Evolutionary conservation across 2,888 invertebrate genomes (phyloP), one percentile per base, ranked within the genome.

Genomic region (Bugula neritina): DNA sequence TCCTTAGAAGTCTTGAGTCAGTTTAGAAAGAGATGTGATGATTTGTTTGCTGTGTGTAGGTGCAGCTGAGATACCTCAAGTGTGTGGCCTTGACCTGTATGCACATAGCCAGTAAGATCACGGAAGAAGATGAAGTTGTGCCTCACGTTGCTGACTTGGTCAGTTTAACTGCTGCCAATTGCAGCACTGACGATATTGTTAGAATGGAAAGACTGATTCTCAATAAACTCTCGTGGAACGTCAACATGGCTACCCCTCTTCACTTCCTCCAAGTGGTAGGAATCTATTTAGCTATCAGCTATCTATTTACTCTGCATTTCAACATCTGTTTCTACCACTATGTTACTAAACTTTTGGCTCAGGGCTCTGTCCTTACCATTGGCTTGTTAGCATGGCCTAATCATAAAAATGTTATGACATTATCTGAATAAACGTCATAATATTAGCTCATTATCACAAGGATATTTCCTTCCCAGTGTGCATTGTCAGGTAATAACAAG

Each of bases 21-120:
- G n/a, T n/a, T n/a, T n/a, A 17, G 17, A 43, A 43, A 17, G 43
- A 10, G 43, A 43, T 10, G 43, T 43, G 17, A 17, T 43, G 27
- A 17, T 5, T 5, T 17, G 69, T 69, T 3, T 31, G 23, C 23
- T 31, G 13, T 69, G 58, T 71, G 29, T 75, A 84, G 83, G 83
- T 81, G 72, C 80, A 79, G 58, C 79, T 81, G 71, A 92, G 91
- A 83, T 92, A 93, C 85, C 89, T 94, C 85, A 91, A 91, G 3
- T 93, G 93, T 85, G 90, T 94, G 83, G 91, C 92, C 23, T 90
- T 93, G 52, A 90, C 92, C 74, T 91, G 92, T 78, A 90, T 93
- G 86, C 90, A 92, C 85, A 88, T 93, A 79, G 92, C 93, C 73
- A 90, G 91, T 75, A 85, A 85, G 78, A 79, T 82, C 75, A 78